Percentiles rank a stretch among this genome's conserved stretches.
Conservation (phyloP, 2,888 invertebrate species). For the Dryocosmus kuriphilus region DNA sequence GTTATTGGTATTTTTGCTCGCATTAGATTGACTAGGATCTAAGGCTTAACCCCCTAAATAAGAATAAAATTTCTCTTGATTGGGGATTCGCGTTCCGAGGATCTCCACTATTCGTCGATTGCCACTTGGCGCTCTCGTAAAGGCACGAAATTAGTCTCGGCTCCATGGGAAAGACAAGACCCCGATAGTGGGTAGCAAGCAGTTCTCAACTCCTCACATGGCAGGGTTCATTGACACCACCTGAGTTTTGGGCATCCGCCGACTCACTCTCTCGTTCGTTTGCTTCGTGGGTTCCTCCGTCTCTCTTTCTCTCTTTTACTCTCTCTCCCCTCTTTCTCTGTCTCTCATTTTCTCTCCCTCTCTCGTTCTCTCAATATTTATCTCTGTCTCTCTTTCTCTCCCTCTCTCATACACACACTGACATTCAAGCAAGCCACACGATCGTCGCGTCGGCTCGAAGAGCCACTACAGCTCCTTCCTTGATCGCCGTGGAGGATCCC, state of each 20-base stretch:
- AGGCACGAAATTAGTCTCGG: conserved; percentile 77
- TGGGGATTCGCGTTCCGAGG: conserved; percentile 26
- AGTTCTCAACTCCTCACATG: conserved; percentile 72
- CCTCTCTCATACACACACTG: conserved; percentile 30
- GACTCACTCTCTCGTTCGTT: conserved; percentile 68
- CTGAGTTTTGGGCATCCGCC: conserved; percentile 76
- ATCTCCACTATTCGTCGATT: conserved; percentile 46
- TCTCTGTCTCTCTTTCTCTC: conserved; percentile 40
- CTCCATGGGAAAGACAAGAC: conserved; percentile 78
- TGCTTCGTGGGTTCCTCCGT: conserved; percentile 57
- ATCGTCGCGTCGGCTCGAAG: conserved; percentile 54
- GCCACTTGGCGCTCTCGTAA: conserved; percentile 69
- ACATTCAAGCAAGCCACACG: conserved; percentile 46
- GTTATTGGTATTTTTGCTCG: conserved; percentile 20
- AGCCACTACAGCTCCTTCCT: conserved; percentile 56
- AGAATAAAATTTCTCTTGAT: conserved; percentile 44
- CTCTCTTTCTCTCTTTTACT: conserved; percentile 49
- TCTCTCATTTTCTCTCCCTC: conserved; percentile 39
- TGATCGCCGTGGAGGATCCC: conserved; percentile 40
- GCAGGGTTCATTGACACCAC: conserved; percentile 77
- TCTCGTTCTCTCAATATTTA: conserved; percentile 34
- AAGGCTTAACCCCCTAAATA: conserved; percentile 40
- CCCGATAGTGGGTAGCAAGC: conserved; percentile 74
- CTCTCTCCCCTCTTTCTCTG: conserved; percentile 53
- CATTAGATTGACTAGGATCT: conserved; percentile 46